Conservation (phyloP, 2,888 invertebrate genomes). For the Chrysomela aeneicollis region DNA sequence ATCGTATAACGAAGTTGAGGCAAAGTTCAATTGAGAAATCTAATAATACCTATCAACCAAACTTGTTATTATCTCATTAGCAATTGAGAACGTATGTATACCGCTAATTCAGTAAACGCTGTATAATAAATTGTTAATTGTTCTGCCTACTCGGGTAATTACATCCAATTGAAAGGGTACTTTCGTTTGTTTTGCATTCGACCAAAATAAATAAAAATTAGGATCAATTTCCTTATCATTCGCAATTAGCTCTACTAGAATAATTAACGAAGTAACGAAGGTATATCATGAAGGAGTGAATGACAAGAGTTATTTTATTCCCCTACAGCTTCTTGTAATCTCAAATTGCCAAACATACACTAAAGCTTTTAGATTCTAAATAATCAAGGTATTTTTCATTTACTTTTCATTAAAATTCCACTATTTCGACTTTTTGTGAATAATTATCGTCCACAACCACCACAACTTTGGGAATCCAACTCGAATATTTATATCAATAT, state of each 20-base stretch:
- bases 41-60: constrained; percentile 5
- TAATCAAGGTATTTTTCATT: too few species aligned
- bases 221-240: constrained; percentile 5
- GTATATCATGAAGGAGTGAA: neutral
- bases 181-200: constrained; percentile 33
- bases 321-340: too few species aligned
- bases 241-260: neutral
- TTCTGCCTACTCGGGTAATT: constrained; percentile 39
- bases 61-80: constrained; percentile 43
- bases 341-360: too few species aligned
- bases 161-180: constrained; percentile 36
- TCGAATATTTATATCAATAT: too few species aligned
- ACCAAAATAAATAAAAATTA: constrained; percentile 21
- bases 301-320: too few species aligned
- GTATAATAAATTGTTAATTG: constrained; percentile 42
- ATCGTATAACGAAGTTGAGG: neutral
- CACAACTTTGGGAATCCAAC: too few species aligned
- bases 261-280: neutral
- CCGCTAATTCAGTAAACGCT: constrained; percentile 42
- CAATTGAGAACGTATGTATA: constrained; percentile 32
- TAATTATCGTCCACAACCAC: too few species aligned
- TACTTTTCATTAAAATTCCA: too few species aligned
- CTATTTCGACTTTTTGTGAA: too few species aligned
- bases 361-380: too few species aligned
- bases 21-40: neutral